phyloP scores from a whole-genome alignment of 2,888 invertebrate species.

The Molanna angustata region DNA sequence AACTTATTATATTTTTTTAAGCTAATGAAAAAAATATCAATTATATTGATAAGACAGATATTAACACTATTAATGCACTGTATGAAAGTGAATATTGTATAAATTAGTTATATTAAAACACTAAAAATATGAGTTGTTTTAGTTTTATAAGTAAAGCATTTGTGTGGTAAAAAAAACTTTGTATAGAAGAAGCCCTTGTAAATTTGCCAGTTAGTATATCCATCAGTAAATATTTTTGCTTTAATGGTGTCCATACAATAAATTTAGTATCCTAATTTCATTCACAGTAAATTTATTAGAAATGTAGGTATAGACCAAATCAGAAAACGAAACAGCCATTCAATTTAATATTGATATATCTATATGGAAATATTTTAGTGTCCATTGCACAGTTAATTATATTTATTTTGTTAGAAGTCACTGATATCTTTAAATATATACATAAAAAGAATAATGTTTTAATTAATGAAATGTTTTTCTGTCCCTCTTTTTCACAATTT shows the following conservation, averaged over 20 bases:
- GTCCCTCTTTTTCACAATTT: slow-evolving; percentile 37
- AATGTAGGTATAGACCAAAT: no score
- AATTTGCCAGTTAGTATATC: slow-evolving; percentile 15
- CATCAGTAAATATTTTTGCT: no score
- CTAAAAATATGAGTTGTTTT: slow-evolving; percentile 13
- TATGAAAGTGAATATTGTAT: slow-evolving; percentile 13
- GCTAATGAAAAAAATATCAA: background rate
- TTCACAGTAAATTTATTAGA: background rate
- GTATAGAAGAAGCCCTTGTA: slow-evolving; percentile 12
- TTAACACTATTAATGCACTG: slow-evolving; percentile 15
- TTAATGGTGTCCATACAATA: no score
- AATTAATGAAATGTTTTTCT: slow-evolving; percentile 42
- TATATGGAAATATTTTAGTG: no score
- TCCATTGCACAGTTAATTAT: no score
- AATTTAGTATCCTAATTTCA: slow-evolving; percentile 6
- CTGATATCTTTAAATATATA: no score
- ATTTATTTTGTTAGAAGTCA: no score
- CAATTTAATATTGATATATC: no score
- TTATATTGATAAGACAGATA: no score
- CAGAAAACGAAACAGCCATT: no score
- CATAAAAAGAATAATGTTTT: slow-evolving; percentile 1
- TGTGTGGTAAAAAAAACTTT: slow-evolving; percentile 9
- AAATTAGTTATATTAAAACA: slow-evolving; percentile 15
- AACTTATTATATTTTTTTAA: background rate
- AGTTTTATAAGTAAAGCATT: slow-evolving; percentile 14